These are phyloP conservation scores for Notarius lentiginosus DNA, from an alignment of 2,113 vertebrate species.

Conservation along the genomic window DNA sequence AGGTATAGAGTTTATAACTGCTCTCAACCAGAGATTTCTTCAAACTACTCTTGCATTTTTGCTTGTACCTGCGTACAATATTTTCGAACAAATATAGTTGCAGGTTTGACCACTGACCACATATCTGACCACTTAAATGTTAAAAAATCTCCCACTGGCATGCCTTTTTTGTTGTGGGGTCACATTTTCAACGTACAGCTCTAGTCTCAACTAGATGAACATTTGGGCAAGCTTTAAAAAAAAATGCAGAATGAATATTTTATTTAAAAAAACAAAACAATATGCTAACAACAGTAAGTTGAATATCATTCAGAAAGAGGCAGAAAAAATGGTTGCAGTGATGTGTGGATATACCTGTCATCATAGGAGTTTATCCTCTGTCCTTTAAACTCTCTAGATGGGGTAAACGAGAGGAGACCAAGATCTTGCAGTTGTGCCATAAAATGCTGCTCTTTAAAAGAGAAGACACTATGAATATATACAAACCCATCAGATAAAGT, in stretches of 20 bases:
- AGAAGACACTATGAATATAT: conserved; percentile 32
- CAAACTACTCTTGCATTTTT: not conserved
- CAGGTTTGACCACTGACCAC: not conserved
- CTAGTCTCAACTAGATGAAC: not conserved
- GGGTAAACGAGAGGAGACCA: conserved; percentile 81
- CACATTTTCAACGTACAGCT: not conserved
- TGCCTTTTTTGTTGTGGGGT: not conserved
- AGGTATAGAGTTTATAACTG: not conserved
- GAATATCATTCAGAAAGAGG: not conserved
- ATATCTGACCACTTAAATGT: not conserved
- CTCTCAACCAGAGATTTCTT: not conserved
- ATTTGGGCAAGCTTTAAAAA: not conserved
- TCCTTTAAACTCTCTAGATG: conserved; percentile 81
- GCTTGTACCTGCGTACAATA: not conserved
- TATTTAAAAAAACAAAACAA: not conserved
- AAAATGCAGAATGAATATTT: not conserved
- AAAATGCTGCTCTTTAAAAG: conserved; percentile 78
- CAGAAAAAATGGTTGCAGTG: not conserved
- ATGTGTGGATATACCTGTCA: conserved; percentile 72
- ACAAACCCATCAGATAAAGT: not conserved
- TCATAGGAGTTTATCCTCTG: conserved; percentile 85
- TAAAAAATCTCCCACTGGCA: not conserved
- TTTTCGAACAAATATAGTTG: not conserved
- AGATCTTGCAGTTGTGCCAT: conserved; percentile 76
- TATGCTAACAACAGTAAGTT: not conserved